phyloP scores from a whole-genome alignment of 1,140 invertebrate genomes.

The Drosophila asahinai region DNA sequence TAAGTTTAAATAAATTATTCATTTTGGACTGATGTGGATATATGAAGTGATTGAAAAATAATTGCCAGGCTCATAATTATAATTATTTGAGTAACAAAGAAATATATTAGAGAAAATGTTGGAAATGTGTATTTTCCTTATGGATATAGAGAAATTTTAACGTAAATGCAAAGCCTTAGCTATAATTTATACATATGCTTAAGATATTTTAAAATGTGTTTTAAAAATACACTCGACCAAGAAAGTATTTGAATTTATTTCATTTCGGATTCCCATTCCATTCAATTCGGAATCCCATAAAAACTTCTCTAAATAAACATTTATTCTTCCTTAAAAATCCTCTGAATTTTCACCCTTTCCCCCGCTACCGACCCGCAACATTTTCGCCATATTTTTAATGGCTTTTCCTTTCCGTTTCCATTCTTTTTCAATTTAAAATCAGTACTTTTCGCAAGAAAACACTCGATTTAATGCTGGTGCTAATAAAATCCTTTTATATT shows the following conservation, averaged over 20 bases:
- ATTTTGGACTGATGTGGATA: not conserved
- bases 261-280: not conserved
- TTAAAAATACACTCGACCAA: too few species aligned
- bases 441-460: constrained; percentile 40
- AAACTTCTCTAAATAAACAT: not conserved
- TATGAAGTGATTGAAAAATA: constrained; percentile 12
- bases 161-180: too few species aligned
- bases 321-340: not conserved
- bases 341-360: constrained; percentile 6
- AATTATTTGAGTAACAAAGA: not conserved
- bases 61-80: not conserved
- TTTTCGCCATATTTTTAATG: constrained; percentile 38
- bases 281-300: not conserved
- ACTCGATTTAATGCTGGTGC: constrained; percentile 61
- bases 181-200: too few species aligned
- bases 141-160: too few species aligned
- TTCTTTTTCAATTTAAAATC: constrained; percentile 57
- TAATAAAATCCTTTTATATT: constrained; percentile 46
- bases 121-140: too few species aligned
- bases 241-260: too few species aligned
- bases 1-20: constrained; percentile 23
- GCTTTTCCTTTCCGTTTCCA: constrained; percentile 20
- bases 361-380: constrained; percentile 49
- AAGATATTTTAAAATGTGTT: too few species aligned
- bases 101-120: too few species aligned